phyloP scores from a whole-genome alignment of 2,797 vertebrate genomes.

The Labeo calbasu region DNA sequence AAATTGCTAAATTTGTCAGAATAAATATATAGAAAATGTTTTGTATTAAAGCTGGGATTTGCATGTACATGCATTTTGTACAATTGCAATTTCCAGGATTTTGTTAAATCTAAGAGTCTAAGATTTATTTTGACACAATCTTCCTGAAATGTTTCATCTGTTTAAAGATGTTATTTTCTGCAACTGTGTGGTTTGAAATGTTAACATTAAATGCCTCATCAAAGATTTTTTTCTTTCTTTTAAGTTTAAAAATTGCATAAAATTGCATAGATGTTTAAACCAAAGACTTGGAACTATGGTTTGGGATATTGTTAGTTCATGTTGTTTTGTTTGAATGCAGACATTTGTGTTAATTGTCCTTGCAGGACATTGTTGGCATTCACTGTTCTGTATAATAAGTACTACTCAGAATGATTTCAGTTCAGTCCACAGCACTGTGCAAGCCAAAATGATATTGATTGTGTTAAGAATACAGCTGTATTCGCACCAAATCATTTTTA shows the following conservation, averaged over 20 bases:
- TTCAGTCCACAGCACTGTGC: slow-evolving; percentile 6
- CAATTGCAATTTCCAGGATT: not conserved
- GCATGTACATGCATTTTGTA: not conserved
- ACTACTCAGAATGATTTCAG: not conserved
- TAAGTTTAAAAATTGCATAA: not conserved
- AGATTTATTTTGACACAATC: slow-evolving; percentile 15
- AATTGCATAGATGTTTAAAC: slow-evolving; percentile 9
- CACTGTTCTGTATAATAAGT: slow-evolving; percentile 17
- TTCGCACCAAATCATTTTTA: not conserved
- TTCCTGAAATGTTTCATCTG: slow-evolving; percentile 24
- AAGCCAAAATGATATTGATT: slow-evolving; percentile 4
- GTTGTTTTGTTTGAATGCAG: slow-evolving; percentile 21
- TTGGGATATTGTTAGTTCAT: not conserved
- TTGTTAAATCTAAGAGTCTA: slow-evolving; percentile 4
- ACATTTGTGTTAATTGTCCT: slow-evolving; percentile 20
- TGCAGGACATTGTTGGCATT: slow-evolving; percentile 15
- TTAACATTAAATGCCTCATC: not conserved
- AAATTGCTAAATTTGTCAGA: not conserved
- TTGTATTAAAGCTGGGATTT: not conserved
- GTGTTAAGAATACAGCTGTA: not conserved
- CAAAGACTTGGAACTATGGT: slow-evolving; percentile 15
- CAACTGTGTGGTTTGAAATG: slow-evolving; percentile 7
- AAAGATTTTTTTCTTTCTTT: not conserved
- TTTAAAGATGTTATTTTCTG: slow-evolving; percentile 33
- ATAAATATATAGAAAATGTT: not conserved